A percentile compares a stretch with the other conserved stretches of the same genome.
Conservation (phyloP, 2,797 vertebrate genomes). For the Danio choprae region DNA sequence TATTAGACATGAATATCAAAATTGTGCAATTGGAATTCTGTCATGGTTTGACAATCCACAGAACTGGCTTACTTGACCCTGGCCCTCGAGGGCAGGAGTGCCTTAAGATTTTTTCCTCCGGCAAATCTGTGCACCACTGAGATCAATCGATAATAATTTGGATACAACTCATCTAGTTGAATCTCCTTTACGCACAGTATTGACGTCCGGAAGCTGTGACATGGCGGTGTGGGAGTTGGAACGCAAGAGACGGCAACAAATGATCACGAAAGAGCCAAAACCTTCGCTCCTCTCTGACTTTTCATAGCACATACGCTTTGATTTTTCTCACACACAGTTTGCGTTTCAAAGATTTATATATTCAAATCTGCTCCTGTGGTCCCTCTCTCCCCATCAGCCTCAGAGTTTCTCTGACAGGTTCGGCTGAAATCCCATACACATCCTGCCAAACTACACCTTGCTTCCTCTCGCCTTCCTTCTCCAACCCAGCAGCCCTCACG, state of each 20-base stretch:
- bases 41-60: constrained; percentile 47
- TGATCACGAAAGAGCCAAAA: constrained; percentile 21
- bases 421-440: constrained; percentile 60
- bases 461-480: constrained; percentile 26
- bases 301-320: constrained; percentile 43
- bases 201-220: constrained; percentile 37
- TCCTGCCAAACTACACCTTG: constrained; percentile 53
- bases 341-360: constrained; percentile 57
- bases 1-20: constrained; percentile 48
- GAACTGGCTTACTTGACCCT: constrained; percentile 56
- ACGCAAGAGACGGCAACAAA: background rate
- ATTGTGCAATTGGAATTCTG: constrained; percentile 50
- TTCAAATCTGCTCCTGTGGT: constrained; percentile 57
- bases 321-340: constrained; percentile 43
- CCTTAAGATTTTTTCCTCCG: constrained; percentile 50
- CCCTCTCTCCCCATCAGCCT: constrained; percentile 48
- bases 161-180: constrained; percentile 49
- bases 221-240: constrained; percentile 6
- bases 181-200: constrained; percentile 42
- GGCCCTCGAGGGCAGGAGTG: constrained; percentile 47
- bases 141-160: constrained; percentile 63
- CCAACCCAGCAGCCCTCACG: constrained; percentile 37
- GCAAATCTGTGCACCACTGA: constrained; percentile 49
- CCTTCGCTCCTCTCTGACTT: constrained; percentile 35
- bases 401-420: constrained; percentile 58